Conservation (phyloP, 2,888 invertebrate genomes). For the Chesias legatella region DNA sequence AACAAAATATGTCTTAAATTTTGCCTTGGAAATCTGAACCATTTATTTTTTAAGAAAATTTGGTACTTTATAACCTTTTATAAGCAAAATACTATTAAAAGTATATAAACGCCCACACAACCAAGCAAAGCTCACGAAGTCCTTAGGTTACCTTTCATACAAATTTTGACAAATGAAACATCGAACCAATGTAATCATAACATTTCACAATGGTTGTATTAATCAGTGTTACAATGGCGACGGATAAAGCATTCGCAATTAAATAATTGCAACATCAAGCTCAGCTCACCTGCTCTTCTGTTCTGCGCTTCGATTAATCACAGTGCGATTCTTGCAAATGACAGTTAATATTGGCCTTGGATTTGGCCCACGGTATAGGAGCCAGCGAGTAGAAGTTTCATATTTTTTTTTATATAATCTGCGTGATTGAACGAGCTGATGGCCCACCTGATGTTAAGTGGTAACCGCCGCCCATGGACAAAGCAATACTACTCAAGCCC, state of each 20-base stretch:
- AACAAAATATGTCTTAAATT: constrained; percentile 1
- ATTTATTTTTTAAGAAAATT: too few relatives aligned
- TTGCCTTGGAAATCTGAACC: too few relatives aligned
- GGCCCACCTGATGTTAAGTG: too few relatives aligned
- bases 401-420: too few relatives aligned
- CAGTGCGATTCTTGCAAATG: constrained; percentile 55
- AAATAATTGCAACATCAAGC: constrained; percentile 36
- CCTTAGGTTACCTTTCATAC: constrained; percentile 20
- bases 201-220: constrained; percentile 30
- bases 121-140: too few relatives aligned
- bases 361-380: constrained; percentile 18
- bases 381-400: too few relatives aligned
- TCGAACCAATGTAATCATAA: constrained; percentile 27
- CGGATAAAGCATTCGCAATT: constrained; percentile 44
- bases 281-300: constrained; percentile 39
- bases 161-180: constrained; percentile 40
- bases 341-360: constrained; percentile 57
- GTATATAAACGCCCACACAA: too few relatives aligned
- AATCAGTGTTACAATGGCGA: constrained; percentile 23
- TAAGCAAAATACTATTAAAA: too few relatives aligned
- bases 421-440: too few relatives aligned
- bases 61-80: too few relatives aligned
- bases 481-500: too few relatives aligned
- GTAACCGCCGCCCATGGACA: too few relatives aligned
- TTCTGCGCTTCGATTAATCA: constrained; percentile 52